These are phyloP conservation scores for Propithecus perrieri DNA, from an alignment of 2,797 vertebrate species.

Conservation along the genomic window DNA sequence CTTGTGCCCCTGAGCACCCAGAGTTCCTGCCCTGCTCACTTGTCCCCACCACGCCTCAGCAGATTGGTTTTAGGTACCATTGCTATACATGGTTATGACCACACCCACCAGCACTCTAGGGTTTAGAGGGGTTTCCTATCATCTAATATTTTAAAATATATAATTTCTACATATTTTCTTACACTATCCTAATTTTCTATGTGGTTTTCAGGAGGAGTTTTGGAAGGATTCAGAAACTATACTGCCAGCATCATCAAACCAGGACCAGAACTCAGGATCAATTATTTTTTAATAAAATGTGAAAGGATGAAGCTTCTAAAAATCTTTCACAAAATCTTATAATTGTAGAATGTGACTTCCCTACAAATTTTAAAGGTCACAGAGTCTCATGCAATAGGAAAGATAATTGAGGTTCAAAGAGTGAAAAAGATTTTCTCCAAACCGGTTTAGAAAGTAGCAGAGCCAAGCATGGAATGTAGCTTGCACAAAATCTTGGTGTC, in stretches of 20 bases:
- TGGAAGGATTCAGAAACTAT: not conserved
- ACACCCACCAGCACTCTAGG: not conserved
- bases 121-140: not conserved
- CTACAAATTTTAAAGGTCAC: not conserved
- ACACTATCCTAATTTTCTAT: not conserved
- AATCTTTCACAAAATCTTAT: not conserved
- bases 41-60: not conserved
- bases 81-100: not conserved
- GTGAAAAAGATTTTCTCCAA: not conserved
- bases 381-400: not conserved
- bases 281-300: not conserved
- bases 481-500: not conserved
- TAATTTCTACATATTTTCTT: not conserved
- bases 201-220: not conserved
- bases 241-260: not conserved
- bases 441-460: not conserved
- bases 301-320: not conserved
- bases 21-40: not conserved
- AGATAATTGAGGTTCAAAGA: not conserved
- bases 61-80: not conserved
- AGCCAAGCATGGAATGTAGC: not conserved
- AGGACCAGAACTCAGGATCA: not conserved
- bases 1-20: not conserved
- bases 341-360: not conserved
- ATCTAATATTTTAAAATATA: not conserved